Evolutionary conservation across 2,113 vertebrate species (phyloP).

Genomic region (Zosterops pallidus): DNA sequence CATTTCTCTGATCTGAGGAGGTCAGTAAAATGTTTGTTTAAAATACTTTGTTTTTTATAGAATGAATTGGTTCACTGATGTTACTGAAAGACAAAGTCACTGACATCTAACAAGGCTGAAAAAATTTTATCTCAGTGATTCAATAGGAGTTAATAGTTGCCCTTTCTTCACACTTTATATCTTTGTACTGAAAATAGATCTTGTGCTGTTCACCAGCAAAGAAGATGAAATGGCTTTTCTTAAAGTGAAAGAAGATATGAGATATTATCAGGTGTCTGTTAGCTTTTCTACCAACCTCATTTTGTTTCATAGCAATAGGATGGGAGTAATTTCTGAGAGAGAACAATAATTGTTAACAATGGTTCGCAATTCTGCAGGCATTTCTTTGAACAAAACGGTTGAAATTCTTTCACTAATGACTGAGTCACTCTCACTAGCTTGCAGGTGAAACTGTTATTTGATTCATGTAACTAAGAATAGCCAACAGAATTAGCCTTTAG

Average conservation of each 20-base stretch:
- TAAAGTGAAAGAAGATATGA: constrained; percentile 54
- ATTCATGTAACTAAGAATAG: constrained; percentile 8
- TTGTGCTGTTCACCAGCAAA: background rate
- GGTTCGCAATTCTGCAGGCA: background rate
- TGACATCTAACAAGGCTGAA: background rate
- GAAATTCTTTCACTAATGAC: background rate
- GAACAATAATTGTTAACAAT: constrained; percentile 33
- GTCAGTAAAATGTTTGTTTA: background rate
- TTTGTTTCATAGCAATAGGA: constrained; percentile 48
- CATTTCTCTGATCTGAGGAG: background rate
- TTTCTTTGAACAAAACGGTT: constrained; percentile 16
- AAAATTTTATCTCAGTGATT: constrained; percentile 28
- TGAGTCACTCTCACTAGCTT: background rate
- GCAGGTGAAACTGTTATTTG: background rate
- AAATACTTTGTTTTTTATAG: background rate
- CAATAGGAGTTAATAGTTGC: background rate
- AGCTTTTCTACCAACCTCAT: constrained; percentile 35
- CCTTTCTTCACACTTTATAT: constrained; percentile 44
- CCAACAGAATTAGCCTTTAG: background rate
- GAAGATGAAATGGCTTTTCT: constrained; percentile 62
- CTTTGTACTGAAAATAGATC: constrained; percentile 34
- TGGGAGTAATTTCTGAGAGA: constrained; percentile 22
- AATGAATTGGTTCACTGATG: background rate
- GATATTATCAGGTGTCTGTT: constrained; percentile 36
- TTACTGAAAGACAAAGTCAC: background rate